phyloP scores from a whole-genome alignment of 92 coral and sea anemone species.

The Epizoanthus illoricatus region DNA sequence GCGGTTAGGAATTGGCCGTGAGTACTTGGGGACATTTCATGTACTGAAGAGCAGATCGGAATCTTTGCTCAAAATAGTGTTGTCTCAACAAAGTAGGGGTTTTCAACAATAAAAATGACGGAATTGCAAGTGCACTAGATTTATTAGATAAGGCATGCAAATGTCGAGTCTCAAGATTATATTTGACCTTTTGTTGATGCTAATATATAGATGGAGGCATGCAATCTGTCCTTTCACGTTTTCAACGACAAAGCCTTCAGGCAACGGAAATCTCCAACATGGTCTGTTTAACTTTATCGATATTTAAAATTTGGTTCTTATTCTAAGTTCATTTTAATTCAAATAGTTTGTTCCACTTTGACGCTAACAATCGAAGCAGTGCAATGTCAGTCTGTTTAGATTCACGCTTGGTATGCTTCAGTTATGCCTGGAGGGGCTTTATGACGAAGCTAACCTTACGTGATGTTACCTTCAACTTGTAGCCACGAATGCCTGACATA shows the following conservation, averaged over 20 bases:
- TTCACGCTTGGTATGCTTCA: slow-evolving; percentile 4
- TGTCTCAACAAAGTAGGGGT: background rate
- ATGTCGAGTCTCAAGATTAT: slow-evolving; percentile 6
- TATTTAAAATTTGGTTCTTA: background rate
- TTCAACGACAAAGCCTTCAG: background rate
- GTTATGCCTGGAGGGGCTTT: slow-evolving; percentile 24
- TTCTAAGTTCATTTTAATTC: background rate
- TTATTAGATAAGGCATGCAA: slow-evolving; percentile 2
- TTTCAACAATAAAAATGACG: background rate
- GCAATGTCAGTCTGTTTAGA: background rate
- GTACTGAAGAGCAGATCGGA: background rate
- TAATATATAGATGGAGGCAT: background rate
- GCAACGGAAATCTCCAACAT: background rate
- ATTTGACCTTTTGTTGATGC: background rate
- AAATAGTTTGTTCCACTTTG: background rate
- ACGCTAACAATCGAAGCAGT: background rate
- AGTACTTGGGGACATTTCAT: background rate
- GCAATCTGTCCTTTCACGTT: background rate
- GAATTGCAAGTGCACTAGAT: slow-evolving; percentile 16
- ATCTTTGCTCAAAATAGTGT: background rate
- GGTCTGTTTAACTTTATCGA: background rate
- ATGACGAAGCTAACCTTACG: background rate
- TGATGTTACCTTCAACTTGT: background rate
- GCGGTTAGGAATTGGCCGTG: too few relatives aligned
- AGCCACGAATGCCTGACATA: background rate